Base-by-base conservation (phyloP, 2,888 invertebrate species). In the Nysson spinosus region DNA sequence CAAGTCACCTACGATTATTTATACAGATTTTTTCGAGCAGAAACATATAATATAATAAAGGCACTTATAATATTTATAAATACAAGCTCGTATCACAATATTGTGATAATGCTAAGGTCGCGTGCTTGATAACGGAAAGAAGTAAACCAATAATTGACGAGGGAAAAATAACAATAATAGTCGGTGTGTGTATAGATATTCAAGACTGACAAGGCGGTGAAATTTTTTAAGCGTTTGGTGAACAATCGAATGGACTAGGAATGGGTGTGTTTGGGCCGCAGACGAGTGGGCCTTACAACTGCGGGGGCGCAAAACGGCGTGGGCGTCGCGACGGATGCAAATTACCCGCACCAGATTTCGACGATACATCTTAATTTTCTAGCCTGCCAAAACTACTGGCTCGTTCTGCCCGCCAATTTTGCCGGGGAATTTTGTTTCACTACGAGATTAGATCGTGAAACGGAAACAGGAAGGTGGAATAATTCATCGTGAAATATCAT, bases 291-390 rank as follows among this genome's bases (percentile, higher is more conserved):
- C 77, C 78, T 46, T 61, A 17, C n/a, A n/a, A 12, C 17, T 63
- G 73, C 72, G 75, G 72, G 70, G 73, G 75, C 78, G 75, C 75
- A 81, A 81, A 77, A 72, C 52, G 47, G 81, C 80, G 85, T 85
- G 80, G 85, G 85, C 85, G 85, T 83, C 81, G 78, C 83, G 81
- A 78, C 75, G 79, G 83, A 85, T 85, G 85, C 85, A 85, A 85
- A 86, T 86, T 84, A 81, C 75, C 83, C 83, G 81, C 81, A 77
- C 83, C 82, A 85, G 85, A 85, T 85, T 75, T 81, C 79, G 77
- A 81, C 83, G 85, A 85, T 85, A 85, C 85, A 85, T 86, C 86
- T 86, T 85, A 85, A 85, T 86, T 85, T 80, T 78, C 78, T 65
- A 73, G 58, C 74, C 67, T 63, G 74, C 75, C 78, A 57, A 75